phyloP scores from a whole-genome alignment of 2,797 vertebrate species.

The Melopsittacus undulatus region DNA sequence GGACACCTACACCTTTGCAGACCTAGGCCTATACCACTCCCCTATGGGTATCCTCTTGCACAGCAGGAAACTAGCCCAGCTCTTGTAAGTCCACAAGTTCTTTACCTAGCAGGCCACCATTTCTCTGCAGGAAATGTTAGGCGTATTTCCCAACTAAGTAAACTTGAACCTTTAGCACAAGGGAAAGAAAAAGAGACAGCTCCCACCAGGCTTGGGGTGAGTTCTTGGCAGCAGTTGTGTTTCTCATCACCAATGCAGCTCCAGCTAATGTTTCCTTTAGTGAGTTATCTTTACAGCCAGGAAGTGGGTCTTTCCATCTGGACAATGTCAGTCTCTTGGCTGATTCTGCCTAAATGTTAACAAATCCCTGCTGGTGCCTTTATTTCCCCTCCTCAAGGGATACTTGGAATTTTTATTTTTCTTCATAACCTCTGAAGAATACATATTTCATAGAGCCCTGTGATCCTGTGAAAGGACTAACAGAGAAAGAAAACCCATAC shows the following conservation, averaged over 20 bases:
- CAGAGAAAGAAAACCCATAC: constrained; percentile 2
- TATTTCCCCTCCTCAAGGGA: constrained; percentile 59
- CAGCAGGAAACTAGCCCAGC: not conserved
- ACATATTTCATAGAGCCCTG: constrained; percentile 21
- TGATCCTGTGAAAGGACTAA: not conserved
- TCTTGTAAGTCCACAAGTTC: not conserved
- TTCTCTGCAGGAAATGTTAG: constrained; percentile 28
- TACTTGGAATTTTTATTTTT: constrained; percentile 73
- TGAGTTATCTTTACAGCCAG: constrained; percentile 73
- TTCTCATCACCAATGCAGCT: constrained; percentile 29
- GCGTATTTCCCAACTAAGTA: constrained; percentile 14
- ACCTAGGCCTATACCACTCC: not conserved
- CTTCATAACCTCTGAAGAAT: constrained; percentile 39
- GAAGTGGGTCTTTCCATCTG: constrained; percentile 78
- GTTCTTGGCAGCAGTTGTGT: constrained; percentile 8
- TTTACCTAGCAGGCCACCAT: not conserved
- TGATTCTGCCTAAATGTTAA: constrained; percentile 64
- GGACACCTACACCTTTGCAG: not conserved
- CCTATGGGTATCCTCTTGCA: not conserved
- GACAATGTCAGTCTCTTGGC: constrained; percentile 74
- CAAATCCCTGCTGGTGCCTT: constrained; percentile 64
- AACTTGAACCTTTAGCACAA: constrained; percentile 40
- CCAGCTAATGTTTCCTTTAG: constrained; percentile 68
- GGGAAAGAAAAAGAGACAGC: constrained; percentile 23
- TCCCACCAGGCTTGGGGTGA: constrained; percentile 23